phyloP scores from a whole-genome alignment of 2,113 vertebrate species.

The Oenanthe oenanthe region DNA sequence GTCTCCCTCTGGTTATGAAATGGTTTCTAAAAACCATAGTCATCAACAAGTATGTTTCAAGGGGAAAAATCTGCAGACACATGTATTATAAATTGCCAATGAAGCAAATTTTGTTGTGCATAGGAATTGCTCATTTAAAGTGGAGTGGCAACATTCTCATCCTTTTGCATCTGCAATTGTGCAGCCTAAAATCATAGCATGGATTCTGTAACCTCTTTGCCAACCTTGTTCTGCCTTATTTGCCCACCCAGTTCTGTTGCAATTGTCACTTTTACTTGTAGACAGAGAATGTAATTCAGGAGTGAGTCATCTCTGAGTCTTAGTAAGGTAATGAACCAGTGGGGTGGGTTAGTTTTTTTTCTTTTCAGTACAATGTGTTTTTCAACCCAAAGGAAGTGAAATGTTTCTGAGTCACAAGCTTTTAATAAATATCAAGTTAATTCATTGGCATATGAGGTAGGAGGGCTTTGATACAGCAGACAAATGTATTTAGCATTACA shows the following conservation, averaged over 20 bases:
- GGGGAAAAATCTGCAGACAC: not conserved
- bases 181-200: not conserved
- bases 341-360: not conserved
- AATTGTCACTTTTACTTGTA: not conserved
- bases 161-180: not conserved
- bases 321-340: not conserved
- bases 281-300: not conserved
- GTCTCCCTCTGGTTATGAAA: not conserved
- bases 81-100: not conserved
- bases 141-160: not conserved
- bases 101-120: not conserved
- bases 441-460: not conserved
- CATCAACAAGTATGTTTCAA: not conserved
- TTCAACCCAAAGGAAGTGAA: conserved; percentile 6
- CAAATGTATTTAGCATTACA: conserved; percentile 5
- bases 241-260: not conserved
- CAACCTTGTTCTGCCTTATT: not conserved
- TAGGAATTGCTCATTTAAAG: not conserved
- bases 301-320: conserved; percentile 14
- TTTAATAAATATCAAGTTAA: conserved; percentile 43
- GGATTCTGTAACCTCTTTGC: not conserved
- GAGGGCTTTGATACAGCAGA: conserved; percentile 16
- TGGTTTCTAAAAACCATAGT: not conserved
- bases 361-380: not conserved
- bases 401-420: conserved; percentile 25